Conservation (phyloP, 2,888 invertebrate genomes). For the Steinernema hermaphroditum region DNA sequence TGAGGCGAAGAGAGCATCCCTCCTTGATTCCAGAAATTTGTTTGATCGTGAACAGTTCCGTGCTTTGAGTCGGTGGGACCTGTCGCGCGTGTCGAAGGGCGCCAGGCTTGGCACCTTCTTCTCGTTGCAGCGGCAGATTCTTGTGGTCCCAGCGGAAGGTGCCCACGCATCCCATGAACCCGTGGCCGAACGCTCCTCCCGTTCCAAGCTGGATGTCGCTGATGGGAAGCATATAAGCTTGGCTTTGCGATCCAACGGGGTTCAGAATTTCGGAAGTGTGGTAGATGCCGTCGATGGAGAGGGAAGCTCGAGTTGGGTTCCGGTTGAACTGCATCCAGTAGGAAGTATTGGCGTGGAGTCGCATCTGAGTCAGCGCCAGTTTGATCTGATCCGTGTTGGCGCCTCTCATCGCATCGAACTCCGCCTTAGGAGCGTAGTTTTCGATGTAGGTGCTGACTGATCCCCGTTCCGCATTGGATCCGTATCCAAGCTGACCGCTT, state of each 20-base stretch:
- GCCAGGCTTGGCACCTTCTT: neutral
- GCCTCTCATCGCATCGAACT: constrained; percentile 34
- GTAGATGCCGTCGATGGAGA: constrained; percentile 59
- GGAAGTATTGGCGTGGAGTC: constrained; percentile 52
- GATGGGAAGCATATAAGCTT: constrained; percentile 49
- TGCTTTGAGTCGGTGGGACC: neutral
- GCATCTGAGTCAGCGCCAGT: constrained; percentile 32
- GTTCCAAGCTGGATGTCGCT: constrained; percentile 52
- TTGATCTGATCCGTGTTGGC: neutral
- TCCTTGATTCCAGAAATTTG: constrained; percentile 74
- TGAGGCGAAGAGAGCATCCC: constrained; percentile 88
- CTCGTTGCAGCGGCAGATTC: constrained; percentile 80
- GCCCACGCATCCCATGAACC: constrained; percentile 74
- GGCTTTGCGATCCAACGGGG: constrained; percentile 35
- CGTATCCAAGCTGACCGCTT: constrained; percentile 68
- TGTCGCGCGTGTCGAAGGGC: neutral
- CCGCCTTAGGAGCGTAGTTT: constrained; percentile 40
- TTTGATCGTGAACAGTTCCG: constrained; percentile 45
- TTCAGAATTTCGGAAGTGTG: constrained; percentile 46
- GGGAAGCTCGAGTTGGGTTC: constrained; percentile 54
- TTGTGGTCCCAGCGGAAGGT: constrained; percentile 88
- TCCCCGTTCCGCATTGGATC: constrained; percentile 44
- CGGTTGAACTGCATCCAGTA: constrained; percentile 59
- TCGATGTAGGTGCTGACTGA: constrained; percentile 31
- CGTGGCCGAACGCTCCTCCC: neutral